phyloP scores from a whole-genome alignment of 2,888 invertebrate species.

The Ochropleura plecta region DNA sequence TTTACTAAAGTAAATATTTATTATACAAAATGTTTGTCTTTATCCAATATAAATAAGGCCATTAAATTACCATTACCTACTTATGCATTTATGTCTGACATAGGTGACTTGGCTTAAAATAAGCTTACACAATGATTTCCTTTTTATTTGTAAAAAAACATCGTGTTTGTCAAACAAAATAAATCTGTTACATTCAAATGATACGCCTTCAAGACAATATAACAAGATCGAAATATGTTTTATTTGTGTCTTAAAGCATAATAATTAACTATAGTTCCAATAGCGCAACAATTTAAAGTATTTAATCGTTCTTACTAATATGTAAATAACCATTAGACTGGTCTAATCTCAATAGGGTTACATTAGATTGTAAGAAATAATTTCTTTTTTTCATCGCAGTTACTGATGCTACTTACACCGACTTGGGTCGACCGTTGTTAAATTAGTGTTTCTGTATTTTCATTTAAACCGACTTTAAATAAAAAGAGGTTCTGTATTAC shows the following conservation, averaged over 20 bases:
- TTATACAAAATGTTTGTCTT: constrained; percentile 3
- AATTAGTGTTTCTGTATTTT: constrained; percentile 67
- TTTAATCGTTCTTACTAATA: constrained; percentile 63
- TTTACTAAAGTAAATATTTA: not conserved
- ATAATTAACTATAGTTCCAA: constrained; percentile 71
- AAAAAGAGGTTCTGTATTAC: constrained; percentile 16
- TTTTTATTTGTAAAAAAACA: not conserved
- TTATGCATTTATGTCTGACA: constrained; percentile 13
- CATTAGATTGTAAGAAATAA: constrained; percentile 37
- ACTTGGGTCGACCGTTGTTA: too few species aligned
- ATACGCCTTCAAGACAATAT: constrained; percentile 75
- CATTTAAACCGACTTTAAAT: constrained; percentile 40
- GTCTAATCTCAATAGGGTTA: constrained; percentile 63
- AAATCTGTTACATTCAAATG: constrained; percentile 10
- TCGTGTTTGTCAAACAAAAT: constrained; percentile 34
- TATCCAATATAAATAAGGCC: not conserved
- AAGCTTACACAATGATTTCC: not conserved
- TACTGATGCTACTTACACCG: constrained; percentile 26
- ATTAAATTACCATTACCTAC: not conserved
- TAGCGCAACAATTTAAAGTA: constrained; percentile 79
- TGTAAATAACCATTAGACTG: constrained; percentile 73
- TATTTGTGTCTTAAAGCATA: constrained; percentile 70
- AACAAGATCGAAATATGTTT: constrained; percentile 69
- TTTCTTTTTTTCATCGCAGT: constrained; percentile 45
- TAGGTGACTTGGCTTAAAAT: not conserved